These are phyloP conservation scores for Hypocryptadius cinnamomeus DNA, from an alignment of 2,113 vertebrate genomes.

Conservation along the genomic window DNA sequence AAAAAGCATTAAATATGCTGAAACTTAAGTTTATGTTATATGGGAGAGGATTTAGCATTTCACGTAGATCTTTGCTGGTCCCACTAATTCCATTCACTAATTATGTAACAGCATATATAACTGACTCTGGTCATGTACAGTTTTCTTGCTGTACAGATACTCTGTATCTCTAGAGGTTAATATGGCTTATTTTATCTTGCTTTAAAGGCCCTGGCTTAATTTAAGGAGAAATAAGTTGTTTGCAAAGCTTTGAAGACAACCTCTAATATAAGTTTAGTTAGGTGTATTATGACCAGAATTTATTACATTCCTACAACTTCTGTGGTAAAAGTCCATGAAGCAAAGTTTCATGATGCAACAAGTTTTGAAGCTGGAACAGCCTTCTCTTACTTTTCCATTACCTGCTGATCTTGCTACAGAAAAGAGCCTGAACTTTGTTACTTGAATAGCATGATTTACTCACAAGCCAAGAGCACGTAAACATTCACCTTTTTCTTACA, in stretches of 20 bases:
- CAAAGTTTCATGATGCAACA: background rate
- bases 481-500: background rate
- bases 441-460: background rate
- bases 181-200: background rate
- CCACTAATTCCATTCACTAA: background rate
- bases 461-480: background rate
- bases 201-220: background rate
- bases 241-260: background rate
- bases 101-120: background rate
- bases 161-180: background rate
- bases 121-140: background rate
- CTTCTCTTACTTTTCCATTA: background rate
- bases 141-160: background rate
- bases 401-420: background rate
- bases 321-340: background rate
- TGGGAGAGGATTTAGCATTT: background rate
- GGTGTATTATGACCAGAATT: background rate
- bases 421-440: background rate
- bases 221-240: background rate
- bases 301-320: background rate
- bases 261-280: background rate
- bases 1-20: background rate
- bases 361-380: background rate
- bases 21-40: background rate
- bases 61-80: background rate